These are phyloP conservation scores for Melinaea menophilus DNA, from an alignment of 2,888 invertebrate species.

Conservation along the genomic window DNA sequence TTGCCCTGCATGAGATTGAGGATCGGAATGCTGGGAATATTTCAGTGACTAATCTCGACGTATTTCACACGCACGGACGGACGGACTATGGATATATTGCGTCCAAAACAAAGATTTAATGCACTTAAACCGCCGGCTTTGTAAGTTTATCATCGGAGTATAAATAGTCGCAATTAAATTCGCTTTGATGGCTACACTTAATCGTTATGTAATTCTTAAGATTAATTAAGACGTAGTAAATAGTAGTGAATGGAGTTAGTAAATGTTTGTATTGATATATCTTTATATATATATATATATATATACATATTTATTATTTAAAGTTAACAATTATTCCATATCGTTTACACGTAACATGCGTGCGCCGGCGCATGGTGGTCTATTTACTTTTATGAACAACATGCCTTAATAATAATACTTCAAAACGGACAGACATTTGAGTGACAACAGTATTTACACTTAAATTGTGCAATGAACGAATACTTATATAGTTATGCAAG, in stretches of 20 bases:
- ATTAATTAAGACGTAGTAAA: neutral
- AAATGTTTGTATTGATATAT: too few relatives aligned
- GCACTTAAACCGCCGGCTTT: conserved; percentile 29
- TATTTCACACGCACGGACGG: conserved; percentile 35
- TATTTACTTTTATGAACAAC: neutral
- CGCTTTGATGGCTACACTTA: conserved; percentile 6
- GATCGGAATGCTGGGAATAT: conserved; percentile 65
- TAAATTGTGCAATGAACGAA: conserved; percentile 3
- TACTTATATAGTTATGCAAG: conserved; percentile 16
- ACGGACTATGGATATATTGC: conserved; percentile 40
- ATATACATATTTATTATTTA: neutral
- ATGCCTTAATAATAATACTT: neutral
- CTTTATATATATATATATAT: too few relatives aligned
- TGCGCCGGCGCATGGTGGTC: neutral
- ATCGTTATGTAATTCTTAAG: neutral
- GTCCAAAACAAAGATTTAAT: conserved; percentile 34
- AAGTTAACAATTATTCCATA: neutral
- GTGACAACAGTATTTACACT: conserved; percentile 1
- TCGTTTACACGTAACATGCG: neutral
- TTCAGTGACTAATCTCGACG: conserved; percentile 68
- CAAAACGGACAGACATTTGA: conserved; percentile 2
- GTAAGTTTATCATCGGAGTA: conserved; percentile 28
- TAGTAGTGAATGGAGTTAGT: too few relatives aligned
- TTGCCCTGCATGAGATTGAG: conserved; percentile 36
- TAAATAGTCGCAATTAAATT: conserved; percentile 19